Conservation (phyloP, 2,113 vertebrate genomes). For the Mellivora capensis region DNA sequence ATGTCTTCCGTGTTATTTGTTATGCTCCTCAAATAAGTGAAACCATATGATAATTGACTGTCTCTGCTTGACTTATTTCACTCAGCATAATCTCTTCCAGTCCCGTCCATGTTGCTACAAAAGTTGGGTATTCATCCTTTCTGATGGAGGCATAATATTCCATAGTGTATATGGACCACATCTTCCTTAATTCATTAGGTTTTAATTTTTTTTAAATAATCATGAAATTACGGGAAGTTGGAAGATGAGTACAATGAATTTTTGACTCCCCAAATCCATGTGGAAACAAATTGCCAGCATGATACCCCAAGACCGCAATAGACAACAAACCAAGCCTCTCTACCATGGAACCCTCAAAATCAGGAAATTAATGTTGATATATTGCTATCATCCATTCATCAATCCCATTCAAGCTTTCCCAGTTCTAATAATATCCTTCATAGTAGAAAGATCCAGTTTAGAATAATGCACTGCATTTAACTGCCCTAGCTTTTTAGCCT, state of each 20-base stretch:
- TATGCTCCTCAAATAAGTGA: no score
- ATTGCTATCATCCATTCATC: not conserved
- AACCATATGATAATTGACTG: no score
- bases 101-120: no score
- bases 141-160: no score
- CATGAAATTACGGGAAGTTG: not conserved
- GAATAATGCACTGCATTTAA: not conserved
- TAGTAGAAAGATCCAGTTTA: not conserved
- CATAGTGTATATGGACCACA: no score
- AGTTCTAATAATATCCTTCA: not conserved
- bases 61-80: no score
- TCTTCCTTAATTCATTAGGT: no score
- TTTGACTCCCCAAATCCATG: not conserved
- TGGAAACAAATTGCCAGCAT: not conserved
- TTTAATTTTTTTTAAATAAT: not conserved
- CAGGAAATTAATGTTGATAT: not conserved
- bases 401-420: not conserved
- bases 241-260: not conserved
- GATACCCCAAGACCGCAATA: not conserved
- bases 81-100: no score
- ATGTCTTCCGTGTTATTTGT: no score
- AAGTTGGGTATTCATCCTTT: no score
- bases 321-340: not conserved
- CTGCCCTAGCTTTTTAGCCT: not conserved
- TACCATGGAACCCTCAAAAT: not conserved